phyloP scores from a whole-genome alignment of 2,113 vertebrate genomes.

The Bombycilla garrulus region DNA sequence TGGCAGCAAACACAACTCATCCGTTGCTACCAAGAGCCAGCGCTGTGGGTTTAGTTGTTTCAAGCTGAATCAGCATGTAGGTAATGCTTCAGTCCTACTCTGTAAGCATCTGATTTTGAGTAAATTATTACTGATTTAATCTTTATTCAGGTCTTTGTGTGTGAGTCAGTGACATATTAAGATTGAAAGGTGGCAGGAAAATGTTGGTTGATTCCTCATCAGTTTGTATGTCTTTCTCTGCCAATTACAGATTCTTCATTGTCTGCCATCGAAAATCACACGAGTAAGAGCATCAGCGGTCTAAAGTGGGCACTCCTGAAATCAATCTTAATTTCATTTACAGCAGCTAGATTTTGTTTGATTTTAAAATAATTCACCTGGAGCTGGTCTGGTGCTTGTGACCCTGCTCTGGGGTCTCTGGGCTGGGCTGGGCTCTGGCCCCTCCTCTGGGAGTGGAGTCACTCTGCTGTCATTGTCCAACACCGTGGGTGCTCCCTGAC shows the following conservation, averaged over 20 bases:
- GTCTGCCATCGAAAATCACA: conserved; percentile 25
- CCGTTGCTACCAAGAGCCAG: neutral
- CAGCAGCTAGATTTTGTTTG: conserved; percentile 9
- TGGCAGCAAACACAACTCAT: neutral
- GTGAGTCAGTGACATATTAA: neutral
- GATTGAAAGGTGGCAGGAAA: conserved; percentile 22
- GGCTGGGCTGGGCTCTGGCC: neutral
- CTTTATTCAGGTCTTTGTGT: neutral
- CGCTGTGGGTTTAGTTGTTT: neutral
- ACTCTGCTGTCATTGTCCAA: neutral
- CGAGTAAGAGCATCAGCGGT: neutral
- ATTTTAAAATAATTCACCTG: neutral
- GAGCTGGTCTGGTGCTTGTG: neutral
- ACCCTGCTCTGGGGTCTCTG: neutral
- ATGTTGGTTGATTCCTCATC: neutral
- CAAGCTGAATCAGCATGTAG: neutral
- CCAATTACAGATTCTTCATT: neutral
- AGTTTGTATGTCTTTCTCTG: neutral
- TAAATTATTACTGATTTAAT: conserved; percentile 17
- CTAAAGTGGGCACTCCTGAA: neutral
- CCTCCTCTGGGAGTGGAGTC: neutral
- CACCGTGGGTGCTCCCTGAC: neutral
- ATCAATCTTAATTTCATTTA: conserved; percentile 44
- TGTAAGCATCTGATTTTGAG: neutral
- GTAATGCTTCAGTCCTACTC: neutral